Evolutionary conservation across 1,140 invertebrate species (phyloP), one percentile per base, ranked within the genome.

Genomic region (Hyles euphorbiae): DNA sequence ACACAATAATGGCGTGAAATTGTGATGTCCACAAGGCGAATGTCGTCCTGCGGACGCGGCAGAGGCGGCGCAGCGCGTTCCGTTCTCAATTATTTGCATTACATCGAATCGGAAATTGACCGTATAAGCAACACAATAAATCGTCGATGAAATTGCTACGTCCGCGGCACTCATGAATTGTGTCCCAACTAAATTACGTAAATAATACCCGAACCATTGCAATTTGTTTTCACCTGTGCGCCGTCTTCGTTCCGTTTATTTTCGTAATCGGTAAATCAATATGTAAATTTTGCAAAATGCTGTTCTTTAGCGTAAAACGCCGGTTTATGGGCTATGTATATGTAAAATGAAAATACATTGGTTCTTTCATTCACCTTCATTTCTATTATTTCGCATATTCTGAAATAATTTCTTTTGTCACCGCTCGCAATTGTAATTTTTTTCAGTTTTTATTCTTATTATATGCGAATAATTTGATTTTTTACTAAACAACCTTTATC

Each of bases 81-180:
- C 11, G 51, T 58, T 57, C 12, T 50, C 46, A 72, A 61, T 63
- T 61, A 65, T 67, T 69, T 61, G 54, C 52, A 64, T 61, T 65
- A 61, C 43, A 9, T 44, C 52, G 34, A 62, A 73, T 70, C 56
- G 62, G 54, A 67, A 66, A 73, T 73, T 63, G 53, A 63, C 51
- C 63, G 60, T 68, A 54, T 55, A 72, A 67, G 40, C 22, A 54
- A 54, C 40, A 44, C 22, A 54, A 54, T 44, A 44, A 40, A 36
- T 11, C 5, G 52, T 9, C 10, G 34, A 12, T 22, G 5, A 43
- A 53, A 53, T 53, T 53, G 10, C 12, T 11, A 44, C 40, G 53
- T 54, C 40, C 8, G 8, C 10, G 9, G 34, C 10, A 33, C 34
- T 52, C 9, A 32, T 10, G 34, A 52, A 52, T 52, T 34, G 36